Base-by-base conservation (phyloP, 2,888 invertebrate genomes). In the Sepiola atlantica region DNA sequence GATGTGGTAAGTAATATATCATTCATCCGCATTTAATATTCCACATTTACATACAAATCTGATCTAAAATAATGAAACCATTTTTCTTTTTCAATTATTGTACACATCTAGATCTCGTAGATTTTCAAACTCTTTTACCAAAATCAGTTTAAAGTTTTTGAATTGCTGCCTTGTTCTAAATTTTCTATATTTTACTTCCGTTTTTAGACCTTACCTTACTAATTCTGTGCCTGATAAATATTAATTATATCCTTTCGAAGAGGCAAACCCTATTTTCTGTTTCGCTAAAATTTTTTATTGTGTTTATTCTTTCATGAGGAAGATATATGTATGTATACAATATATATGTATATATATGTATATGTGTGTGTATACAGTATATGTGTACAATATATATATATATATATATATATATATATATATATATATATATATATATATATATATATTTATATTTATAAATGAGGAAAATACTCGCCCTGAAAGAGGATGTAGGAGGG, bases 221-320 rank as follows among this genome's bases (percentile, higher is more conserved):
- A n/a, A n/a, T 14, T n/a, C n/a, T n/a, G 10, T n/a, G 77, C 77
- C 77, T 77, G 77, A 77, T 77, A 77, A 77, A 77, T 77, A 77
- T 77, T 77, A 77, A 77, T 77, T 77, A 77, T 77, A 12, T 77
- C 77, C 28, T 77, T 77, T 77, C 28, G n/a, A 77, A 77, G 28
- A 77, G n/a, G 77, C 77, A 77, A n/a, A 77, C 77, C 77, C 77
- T 77, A n/a, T 77, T 77, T 77, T 77, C 28, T 77, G 28, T 77
- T n/a, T 77, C 77, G n/a, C 77, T 77, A 77, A n/a, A 77, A 77
- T n/a, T 77, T n/a, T 28, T 28, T 77, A 77, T 77, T 77, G 77
- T 77, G 77, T 77, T 77, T 77, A n/a, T 77, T 77, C 77, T 77
- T n/a, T n/a, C 77, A 77, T 77, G 77, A 77, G 77, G n/a, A 77